phyloP scores from a whole-genome alignment of 2,113 vertebrate genomes.

The Conger conger region DNA sequence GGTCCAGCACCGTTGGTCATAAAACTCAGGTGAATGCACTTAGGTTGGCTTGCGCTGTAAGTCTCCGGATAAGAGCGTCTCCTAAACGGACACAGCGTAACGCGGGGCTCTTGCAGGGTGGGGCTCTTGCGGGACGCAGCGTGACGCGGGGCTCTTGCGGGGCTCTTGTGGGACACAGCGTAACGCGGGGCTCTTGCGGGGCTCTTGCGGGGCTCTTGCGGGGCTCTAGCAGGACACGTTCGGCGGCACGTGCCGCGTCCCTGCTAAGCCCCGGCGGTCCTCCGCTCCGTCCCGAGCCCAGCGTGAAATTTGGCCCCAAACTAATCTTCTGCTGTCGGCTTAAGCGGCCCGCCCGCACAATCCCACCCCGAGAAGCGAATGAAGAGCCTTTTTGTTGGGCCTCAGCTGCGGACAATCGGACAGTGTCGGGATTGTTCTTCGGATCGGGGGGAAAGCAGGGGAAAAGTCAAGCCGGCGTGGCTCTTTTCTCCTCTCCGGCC shows the following conservation, averaged over 20 bases:
- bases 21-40: too few relatives aligned
- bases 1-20: too few relatives aligned
- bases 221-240: not conserved
- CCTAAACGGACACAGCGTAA: too few relatives aligned
- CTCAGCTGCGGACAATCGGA: not conserved
- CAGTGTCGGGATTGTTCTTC: constrained; percentile 14
- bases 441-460: not conserved
- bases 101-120: too few relatives aligned
- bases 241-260: not conserved
- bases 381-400: constrained; percentile 23
- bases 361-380: not conserved
- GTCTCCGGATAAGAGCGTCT: too few relatives aligned
- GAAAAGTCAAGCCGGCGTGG: not conserved
- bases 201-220: too few relatives aligned
- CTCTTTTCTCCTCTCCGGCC: not conserved
- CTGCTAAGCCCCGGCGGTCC: not conserved
- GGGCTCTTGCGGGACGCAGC: too few relatives aligned
- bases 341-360: constrained; percentile 13
- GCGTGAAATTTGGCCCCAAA: not conserved
- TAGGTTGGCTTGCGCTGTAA: too few relatives aligned
- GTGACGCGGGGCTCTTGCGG: too few relatives aligned
- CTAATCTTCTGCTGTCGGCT: constrained; percentile 20
- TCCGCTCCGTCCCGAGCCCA: not conserved
- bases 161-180: too few relatives aligned
- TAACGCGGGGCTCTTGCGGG: too few relatives aligned